Evolutionary conservation across 92 coral and sea anemone genomes (phyloP).

Genomic region (Micromussa lordhowensis): DNA sequence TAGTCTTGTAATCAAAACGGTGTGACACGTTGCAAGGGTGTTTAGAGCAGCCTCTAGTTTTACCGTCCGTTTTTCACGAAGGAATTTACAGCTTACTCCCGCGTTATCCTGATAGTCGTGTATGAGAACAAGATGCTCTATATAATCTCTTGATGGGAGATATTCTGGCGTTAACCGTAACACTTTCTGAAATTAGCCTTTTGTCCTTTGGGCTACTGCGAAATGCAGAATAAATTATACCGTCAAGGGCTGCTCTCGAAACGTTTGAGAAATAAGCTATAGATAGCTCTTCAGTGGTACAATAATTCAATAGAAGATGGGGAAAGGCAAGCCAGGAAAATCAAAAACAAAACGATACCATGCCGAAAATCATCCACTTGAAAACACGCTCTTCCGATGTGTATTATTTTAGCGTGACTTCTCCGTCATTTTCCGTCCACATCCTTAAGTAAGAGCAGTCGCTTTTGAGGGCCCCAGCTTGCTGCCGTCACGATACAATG

Average conservation of each 20-base stretch:
- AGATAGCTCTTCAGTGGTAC: background rate
- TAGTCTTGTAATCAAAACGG: no score
- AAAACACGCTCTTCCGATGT: background rate
- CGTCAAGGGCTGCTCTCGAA: background rate
- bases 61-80: no score
- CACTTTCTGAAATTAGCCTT: slow-evolving; percentile 4
- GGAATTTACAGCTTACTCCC: no score
- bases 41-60: no score
- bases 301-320: background rate
- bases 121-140: no score
- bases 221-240: background rate
- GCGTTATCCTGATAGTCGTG: no score
- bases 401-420: background rate
- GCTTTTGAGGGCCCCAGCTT: background rate
- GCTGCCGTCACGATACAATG: background rate
- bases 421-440: background rate
- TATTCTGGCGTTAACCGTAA: slow-evolving; percentile 8
- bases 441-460: background rate
- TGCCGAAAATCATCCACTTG: background rate
- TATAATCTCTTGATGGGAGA: background rate
- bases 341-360: background rate
- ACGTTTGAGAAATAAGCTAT: background rate
- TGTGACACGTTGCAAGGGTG: no score
- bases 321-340: slow-evolving; percentile 1
- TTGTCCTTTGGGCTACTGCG: background rate